A percentile compares a stretch with the other conserved stretches of the same genome.
Conservation (phyloP, 2,888 invertebrate genomes). For the Zaprionus bogoriensis region DNA sequence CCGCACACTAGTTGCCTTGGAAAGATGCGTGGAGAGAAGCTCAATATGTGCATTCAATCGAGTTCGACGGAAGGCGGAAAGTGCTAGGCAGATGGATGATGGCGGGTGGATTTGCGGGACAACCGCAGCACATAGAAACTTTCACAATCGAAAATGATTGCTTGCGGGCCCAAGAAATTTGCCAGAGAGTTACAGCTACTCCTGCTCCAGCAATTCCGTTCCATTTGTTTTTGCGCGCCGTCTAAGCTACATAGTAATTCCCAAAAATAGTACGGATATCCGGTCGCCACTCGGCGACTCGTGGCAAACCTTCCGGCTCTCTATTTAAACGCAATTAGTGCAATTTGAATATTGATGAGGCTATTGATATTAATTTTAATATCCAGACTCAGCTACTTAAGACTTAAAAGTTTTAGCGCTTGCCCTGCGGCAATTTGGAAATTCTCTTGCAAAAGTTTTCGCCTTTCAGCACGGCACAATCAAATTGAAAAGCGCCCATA, state of each 20-base stretch:
- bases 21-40: slow-evolving; percentile 9
- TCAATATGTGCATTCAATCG: slow-evolving; percentile 24
- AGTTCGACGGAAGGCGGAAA: not conserved
- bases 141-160: slow-evolving; percentile 79
- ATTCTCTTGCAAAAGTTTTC: slow-evolving; percentile 32
- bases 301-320: slow-evolving; percentile 53
- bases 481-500: slow-evolving; percentile 6
- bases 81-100: not conserved
- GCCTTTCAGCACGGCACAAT: slow-evolving; percentile 17
- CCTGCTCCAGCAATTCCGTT: slow-evolving; percentile 38
- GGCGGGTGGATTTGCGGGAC: slow-evolving; percentile 29
- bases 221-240: slow-evolving; percentile 49
- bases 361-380: slow-evolving; percentile 12
- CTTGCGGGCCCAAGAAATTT: slow-evolving; percentile 55
- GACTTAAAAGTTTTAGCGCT: slow-evolving; percentile 8
- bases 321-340: slow-evolving; percentile 64
- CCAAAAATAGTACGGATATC: slow-evolving; percentile 36
- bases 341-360: slow-evolving; percentile 42
- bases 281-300: slow-evolving; percentile 7
- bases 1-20: slow-evolving; percentile 54
- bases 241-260: slow-evolving; percentile 52
- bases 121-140: slow-evolving; percentile 69
- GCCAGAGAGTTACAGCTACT: slow-evolving; percentile 41
- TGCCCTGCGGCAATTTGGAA: slow-evolving; percentile 21
- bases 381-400: slow-evolving; percentile 10